These are phyloP conservation scores for Drosophila albomicans DNA, from an alignment of 1,140 invertebrate genomes.

Conservation along the genomic window DNA sequence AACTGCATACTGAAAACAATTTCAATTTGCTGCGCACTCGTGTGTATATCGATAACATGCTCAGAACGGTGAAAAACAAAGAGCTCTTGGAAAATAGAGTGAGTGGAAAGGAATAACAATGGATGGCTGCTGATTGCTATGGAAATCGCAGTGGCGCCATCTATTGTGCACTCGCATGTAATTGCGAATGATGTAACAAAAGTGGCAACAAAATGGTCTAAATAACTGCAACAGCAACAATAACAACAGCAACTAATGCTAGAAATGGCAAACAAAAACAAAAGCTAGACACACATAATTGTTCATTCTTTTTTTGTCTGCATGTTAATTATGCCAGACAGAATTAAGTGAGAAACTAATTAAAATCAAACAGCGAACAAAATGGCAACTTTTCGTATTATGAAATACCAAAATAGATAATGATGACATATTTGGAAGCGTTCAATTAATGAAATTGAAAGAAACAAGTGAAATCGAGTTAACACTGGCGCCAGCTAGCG, in stretches of 20 bases:
- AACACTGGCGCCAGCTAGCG: conserved; percentile 33
- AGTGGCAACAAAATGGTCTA: neutral
- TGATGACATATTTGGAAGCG: conserved; percentile 7
- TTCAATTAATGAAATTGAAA: conserved; percentile 19
- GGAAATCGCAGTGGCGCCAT: conserved; percentile 15
- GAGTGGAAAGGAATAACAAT: neutral
- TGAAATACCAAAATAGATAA: too few species aligned
- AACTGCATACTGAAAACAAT: too few species aligned
- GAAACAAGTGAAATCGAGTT: conserved; percentile 5
- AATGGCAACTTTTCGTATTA: neutral
- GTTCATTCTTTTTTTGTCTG: neutral
- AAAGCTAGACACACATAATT: neutral
- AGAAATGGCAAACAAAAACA: conserved; percentile 2
- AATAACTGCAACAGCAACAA: conserved; percentile 20
- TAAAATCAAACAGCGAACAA: conserved; percentile 28
- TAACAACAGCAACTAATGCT: conserved; percentile 10
- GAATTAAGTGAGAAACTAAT: conserved; percentile 41
- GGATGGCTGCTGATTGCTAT: neutral
- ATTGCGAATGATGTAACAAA: conserved; percentile 12
- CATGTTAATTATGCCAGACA: conserved; percentile 20
- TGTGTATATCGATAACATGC: conserved; percentile 6
- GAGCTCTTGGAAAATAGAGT: neutral
- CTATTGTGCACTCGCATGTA: conserved; percentile 22
- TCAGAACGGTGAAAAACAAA: neutral
- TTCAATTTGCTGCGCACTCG: neutral